Evolutionary conservation across 2,113 vertebrate species (phyloP), one percentile per base, ranked within the genome.

Genomic region (Ageneiosus marmoratus): DNA sequence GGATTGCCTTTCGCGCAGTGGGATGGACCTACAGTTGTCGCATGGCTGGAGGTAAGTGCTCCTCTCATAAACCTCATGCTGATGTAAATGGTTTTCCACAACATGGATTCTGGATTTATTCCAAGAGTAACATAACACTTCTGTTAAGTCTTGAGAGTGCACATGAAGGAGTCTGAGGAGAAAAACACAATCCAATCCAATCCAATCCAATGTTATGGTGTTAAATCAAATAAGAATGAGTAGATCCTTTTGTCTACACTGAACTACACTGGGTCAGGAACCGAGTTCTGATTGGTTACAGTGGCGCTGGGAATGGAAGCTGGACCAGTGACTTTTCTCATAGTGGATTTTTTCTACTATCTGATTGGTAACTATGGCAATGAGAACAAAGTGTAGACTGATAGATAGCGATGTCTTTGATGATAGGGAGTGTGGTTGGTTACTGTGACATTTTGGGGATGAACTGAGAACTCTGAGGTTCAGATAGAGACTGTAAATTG

Each of bases 1-100:
- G 98, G 97, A 48, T 94, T 99, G 88, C 98, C 98, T 86, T 99
- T 99, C 83, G 98, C 98, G 5, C 97, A 99, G 77, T 99, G 97
- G 98, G 98, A 99, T 80, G 98, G 97, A 1, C 98, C 97, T 16
- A 99, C 98, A 0, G 98, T 99, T 1, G 98, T 99, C 0, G 95
- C 97, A 4, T 99, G 97, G 98, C 92, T 99, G 87, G 98, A 99
- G 95, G 97, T 99, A 91, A 93, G 89, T 13, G 51, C 51, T 41
- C 51, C 12, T 1, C 11, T 41, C 53, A 44, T 44, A 34, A 65
- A 51, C 58, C 62, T 62, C 41, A 74, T 29, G 72, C 22, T 74
- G 72, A 13, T 32, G 7, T 12, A 76, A 76, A 55, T 76, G 16
- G 20, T 22, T 76, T 76, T 37, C 9, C 29, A 34, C 20, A 53